Percentiles rank a stretch among this genome's conserved stretches.
phyloP scores from a whole-genome alignment of 1,140 invertebrate genomes.

The Drosophila bipectinata region DNA sequence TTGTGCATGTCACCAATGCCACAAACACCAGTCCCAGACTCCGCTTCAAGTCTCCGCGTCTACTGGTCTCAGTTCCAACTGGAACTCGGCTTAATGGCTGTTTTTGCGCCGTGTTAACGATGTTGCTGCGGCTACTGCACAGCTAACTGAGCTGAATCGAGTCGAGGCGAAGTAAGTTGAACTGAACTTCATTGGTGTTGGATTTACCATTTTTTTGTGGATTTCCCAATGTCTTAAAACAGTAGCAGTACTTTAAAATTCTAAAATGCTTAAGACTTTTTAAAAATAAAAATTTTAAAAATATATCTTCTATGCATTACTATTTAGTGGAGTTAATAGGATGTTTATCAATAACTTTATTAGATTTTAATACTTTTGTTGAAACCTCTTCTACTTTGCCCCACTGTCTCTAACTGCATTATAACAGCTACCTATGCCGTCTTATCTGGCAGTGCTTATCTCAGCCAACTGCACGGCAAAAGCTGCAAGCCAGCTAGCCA shows the following conservation, averaged over 20 bases:
- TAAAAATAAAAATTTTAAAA: not conserved
- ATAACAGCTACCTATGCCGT: slow-evolving; percentile 39
- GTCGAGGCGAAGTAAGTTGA: slow-evolving; percentile 14
- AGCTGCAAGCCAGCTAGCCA: slow-evolving; percentile 26
- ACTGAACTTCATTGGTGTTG: slow-evolving; percentile 40
- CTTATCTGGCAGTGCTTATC: slow-evolving; percentile 74
- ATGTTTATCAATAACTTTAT: not conserved
- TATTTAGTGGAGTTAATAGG: no score
- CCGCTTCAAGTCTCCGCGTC: slow-evolving; percentile 12
- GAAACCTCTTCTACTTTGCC: not conserved
- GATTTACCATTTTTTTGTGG: slow-evolving; percentile 47
- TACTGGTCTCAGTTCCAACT: slow-evolving; percentile 32
- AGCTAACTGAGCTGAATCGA: slow-evolving; percentile 43
- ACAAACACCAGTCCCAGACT: slow-evolving; percentile 38
- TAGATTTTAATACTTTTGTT: not conserved
- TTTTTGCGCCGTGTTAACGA: slow-evolving; percentile 77
- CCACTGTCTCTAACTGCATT: slow-evolving; percentile 31
- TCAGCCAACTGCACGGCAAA: slow-evolving; percentile 45
- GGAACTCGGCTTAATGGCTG: slow-evolving; percentile 70
- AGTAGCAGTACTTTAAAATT: slow-evolving; percentile 12
- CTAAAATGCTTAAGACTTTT: not conserved
- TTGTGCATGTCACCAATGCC: slow-evolving; percentile 78
- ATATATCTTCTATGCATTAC: not conserved
- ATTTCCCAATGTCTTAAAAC: slow-evolving; percentile 32
- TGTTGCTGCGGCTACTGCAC: slow-evolving; percentile 66